Evolutionary conservation across 2,888 invertebrate species (phyloP), one percentile per base, ranked within the genome.

Genomic region (Agriopis marginaria): DNA sequence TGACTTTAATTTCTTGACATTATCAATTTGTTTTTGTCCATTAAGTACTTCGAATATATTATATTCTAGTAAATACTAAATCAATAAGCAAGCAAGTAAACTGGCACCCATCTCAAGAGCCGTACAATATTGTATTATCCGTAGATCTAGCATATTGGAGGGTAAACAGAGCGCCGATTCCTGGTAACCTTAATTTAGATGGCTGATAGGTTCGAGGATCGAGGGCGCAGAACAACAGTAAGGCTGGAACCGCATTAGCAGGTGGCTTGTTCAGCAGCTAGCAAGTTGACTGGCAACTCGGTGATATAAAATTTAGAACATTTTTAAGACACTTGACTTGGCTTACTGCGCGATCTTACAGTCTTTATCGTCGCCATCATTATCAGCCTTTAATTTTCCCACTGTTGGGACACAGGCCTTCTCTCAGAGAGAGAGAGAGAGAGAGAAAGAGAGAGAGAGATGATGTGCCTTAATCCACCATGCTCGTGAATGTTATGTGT

Each of bases 141-240:
- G 45, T 50, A 23, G 50, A 63, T 63, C 47, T 47, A n/a, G 45
- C 49, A 12, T 62, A 66, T 49, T 63, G 62, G 56, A 53, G 47
- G 11, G 51, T 45, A 54, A 60, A 63, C 49, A 59, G 54, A 45
- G 60, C 23, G 42, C 55, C 55, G 61, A 53, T 58, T 66, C 54
- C 49, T 17, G 55, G 45, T 66, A 62, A 59, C 70, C 70, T 70
- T 70, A 70, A 70, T 70, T 70, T 59, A 49, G 51, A 42, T 47
- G 51, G 60, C 55, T 60, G 65, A 61, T 68, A 44, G 64, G 40
- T 61, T 55, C 11, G 14, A 39, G 54, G 23, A 42, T 23, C 14
- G n/a, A 50, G n/a, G 12, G 40, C 14, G 8, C 8, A 50, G 17
- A 23, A 42, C 17, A 42, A 42, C 50, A 61, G 61, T 61, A 61